Evolutionary conservation across 2,797 vertebrate genomes (phyloP), one percentile per base, ranked within the genome.

Genomic region (Danio kyathit): DNA sequence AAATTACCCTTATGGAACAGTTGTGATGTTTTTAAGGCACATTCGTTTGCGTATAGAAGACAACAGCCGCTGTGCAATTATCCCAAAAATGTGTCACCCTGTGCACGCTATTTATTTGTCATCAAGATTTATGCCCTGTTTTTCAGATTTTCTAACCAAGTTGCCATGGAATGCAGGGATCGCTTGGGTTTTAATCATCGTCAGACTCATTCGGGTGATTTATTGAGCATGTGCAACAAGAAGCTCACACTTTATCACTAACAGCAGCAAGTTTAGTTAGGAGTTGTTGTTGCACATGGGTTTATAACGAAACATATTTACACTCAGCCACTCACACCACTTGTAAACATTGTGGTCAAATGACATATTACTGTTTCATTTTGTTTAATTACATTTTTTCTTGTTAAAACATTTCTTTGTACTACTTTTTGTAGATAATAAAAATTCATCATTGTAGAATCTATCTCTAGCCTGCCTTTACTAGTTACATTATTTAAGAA

Each of bases 81-180:
- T 54, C 48, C 38, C 66, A 66, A 65, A 61, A 76, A 79, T 75
- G 74, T 74, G 46, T 44, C 4, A 44, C 44, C 52, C 46, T 21
- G n/a, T n/a, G 48, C 52, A 66, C 11, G n/a, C 65, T 81, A 76
- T 83, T 81, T 75, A 59, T 79, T 60, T 83, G 78, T 81, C 78
- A 52, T 79, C 54, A 51, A 16, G 74, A 86, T 84, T 84, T 78
- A 80, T 84, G 61, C 52, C 79, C 59, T 17, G 38, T 41, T 83
- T 73, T 43, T 74, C 56, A 59, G 67, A 76, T 38, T 80, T 46
- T 76, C 41, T 43, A 80, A 57, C 40, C n/a, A 52, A 61, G 52
- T 41, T 69, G 61, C 12, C 76, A 69, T 64, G 71, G 72, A 83
- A 82, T 74, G 13, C 65, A n/a, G 14, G 46, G 59, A 72, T 63